Evolutionary conservation across 2,113 vertebrate genomes (phyloP).

Genomic region (Elaphurus davidianus): DNA sequence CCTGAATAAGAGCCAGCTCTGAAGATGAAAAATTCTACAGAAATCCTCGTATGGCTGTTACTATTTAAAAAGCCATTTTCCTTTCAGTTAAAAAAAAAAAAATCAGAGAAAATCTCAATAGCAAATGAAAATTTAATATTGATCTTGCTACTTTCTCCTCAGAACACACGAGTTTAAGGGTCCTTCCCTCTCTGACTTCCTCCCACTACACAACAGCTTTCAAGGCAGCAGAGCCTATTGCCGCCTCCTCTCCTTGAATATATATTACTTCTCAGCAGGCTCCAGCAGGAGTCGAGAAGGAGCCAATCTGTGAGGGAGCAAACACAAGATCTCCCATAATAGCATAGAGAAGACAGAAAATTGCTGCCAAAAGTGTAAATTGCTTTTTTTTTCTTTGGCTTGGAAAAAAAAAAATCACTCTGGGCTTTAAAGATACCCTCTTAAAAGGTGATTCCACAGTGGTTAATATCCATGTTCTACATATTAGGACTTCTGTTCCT

Average conservation of each 20-base stretch:
- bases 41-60: slow-evolving; percentile 36
- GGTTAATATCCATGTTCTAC: slow-evolving; percentile 48
- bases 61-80: slow-evolving; percentile 58
- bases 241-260: slow-evolving; percentile 45
- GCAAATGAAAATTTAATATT: slow-evolving; percentile 52
- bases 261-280: slow-evolving; percentile 64
- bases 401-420: slow-evolving; percentile 14
- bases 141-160: slow-evolving; percentile 30
- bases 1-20: slow-evolving; percentile 48
- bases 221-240: slow-evolving; percentile 27
- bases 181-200: slow-evolving; percentile 25
- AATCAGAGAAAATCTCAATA: slow-evolving; percentile 26
- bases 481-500: background rate
- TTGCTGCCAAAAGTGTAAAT: slow-evolving; percentile 57
- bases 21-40: slow-evolving; percentile 54
- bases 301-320: slow-evolving; percentile 48
- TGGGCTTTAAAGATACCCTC: slow-evolving; percentile 53
- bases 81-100: slow-evolving; percentile 23
- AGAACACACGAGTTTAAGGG: slow-evolving; percentile 33
- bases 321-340: slow-evolving; percentile 64
- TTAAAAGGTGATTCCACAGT: slow-evolving; percentile 50
- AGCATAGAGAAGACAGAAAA: slow-evolving; percentile 66
- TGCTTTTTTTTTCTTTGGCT: slow-evolving; percentile 30
- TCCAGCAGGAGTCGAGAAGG: slow-evolving; percentile 34
- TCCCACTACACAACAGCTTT: slow-evolving; percentile 37